Conservation (phyloP, 1,140 invertebrate species). For the Cotesia glomerata region DNA sequence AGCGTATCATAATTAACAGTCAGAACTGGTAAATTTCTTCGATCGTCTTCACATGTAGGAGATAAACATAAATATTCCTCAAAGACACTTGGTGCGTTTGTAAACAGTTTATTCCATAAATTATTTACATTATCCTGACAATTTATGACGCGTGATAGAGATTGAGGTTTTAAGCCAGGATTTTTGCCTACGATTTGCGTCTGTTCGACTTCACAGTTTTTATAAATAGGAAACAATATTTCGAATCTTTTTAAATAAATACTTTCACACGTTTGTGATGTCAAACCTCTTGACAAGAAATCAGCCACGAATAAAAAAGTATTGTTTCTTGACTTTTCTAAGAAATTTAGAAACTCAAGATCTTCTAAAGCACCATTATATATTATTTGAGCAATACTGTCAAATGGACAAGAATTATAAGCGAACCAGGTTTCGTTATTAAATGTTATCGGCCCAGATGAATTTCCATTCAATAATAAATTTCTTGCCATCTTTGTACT, state of each 20-base stretch:
- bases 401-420: neutral
- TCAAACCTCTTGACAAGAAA: neutral
- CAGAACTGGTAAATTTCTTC: neutral
- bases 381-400: neutral
- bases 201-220: neutral
- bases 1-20: neutral
- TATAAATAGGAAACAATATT: neutral
- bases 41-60: neutral
- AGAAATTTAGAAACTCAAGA: neutral
- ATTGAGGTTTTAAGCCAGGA: neutral
- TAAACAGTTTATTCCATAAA: neutral
- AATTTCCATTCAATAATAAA: neutral
- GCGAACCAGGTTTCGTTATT: neutral
- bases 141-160: neutral
- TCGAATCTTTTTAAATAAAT: neutral
- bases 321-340: neutral
- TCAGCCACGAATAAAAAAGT: neutral
- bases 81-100: neutral
- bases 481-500: neutral
- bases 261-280: neutral
- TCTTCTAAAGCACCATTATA: neutral
- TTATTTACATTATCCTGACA: neutral
- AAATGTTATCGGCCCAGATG: neutral
- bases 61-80: neutral
- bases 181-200: neutral